Evolutionary conservation across 1,140 invertebrate species (phyloP).

Genomic region (Planococcus citri): DNA sequence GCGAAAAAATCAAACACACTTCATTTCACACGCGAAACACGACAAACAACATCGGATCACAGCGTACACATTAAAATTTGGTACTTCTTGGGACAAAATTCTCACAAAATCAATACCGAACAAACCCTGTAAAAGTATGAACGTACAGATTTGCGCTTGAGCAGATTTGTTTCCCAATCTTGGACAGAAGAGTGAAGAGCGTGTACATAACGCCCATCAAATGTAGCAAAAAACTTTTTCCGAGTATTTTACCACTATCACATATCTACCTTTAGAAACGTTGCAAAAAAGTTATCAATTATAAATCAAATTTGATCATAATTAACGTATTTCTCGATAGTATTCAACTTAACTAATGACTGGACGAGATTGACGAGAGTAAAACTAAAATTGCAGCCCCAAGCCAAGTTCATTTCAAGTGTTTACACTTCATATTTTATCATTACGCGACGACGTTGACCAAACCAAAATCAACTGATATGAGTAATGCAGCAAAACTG

Average conservation of each 20-base stretch:
- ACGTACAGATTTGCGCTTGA: slow-evolving; percentile 10
- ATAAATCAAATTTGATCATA: not conserved
- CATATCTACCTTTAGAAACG: not conserved
- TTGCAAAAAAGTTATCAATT: not conserved
- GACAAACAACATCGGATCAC: slow-evolving; percentile 15
- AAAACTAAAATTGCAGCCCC: too few relatives aligned
- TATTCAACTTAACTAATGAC: too few relatives aligned
- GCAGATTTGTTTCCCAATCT: slow-evolving; percentile 12
- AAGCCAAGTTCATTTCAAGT: too few relatives aligned
- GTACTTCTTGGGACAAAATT: slow-evolving; percentile 11
- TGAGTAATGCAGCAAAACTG: not conserved
- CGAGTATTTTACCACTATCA: not conserved
- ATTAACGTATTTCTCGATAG: too few relatives aligned
- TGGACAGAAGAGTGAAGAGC: not conserved
- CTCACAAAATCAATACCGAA: slow-evolving; percentile 15
- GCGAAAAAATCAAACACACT: slow-evolving; percentile 34
- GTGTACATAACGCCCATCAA: not conserved
- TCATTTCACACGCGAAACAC: slow-evolving; percentile 42
- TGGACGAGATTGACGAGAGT: too few relatives aligned
- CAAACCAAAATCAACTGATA: not conserved
- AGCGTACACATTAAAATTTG: slow-evolving; percentile 14
- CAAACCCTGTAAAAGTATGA: slow-evolving; percentile 15
- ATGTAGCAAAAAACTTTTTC: not conserved
- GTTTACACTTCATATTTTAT: not conserved
- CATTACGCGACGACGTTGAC: not conserved